These are phyloP conservation scores for Lasioglossum zephyrum DNA, from an alignment of 2,888 invertebrate genomes.

Conservation along the genomic window DNA sequence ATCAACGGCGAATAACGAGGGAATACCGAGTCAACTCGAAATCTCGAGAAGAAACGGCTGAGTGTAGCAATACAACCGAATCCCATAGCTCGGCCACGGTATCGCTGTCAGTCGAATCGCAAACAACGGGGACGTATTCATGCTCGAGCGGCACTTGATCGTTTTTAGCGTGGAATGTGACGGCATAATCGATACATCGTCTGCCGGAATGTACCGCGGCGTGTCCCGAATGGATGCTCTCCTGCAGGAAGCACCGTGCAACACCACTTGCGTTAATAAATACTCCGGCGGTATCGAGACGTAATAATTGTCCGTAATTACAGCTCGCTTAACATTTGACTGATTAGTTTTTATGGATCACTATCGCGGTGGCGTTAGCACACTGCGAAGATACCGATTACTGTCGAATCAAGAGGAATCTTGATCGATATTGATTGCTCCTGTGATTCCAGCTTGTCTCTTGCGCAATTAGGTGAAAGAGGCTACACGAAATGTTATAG, in stretches of 20 bases:
- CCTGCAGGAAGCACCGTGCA: conserved; percentile 31
- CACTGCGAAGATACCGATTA: not conserved
- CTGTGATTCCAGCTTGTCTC: not conserved
- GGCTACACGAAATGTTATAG: too few species aligned
- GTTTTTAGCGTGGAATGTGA: conserved; percentile 47
- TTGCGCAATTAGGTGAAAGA: not conserved
- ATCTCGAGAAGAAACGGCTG: conserved; percentile 40
- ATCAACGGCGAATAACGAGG: conserved; percentile 38
- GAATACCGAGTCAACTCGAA: conserved; percentile 24
- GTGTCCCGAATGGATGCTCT: conserved; percentile 31
- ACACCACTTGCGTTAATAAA: conserved; percentile 47
- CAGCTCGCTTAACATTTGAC: conserved; percentile 23
- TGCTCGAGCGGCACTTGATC: conserved; percentile 30
- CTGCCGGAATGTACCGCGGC: conserved; percentile 30
- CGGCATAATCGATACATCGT: conserved; percentile 57
- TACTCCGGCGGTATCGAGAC: conserved; percentile 20
- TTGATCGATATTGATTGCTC: not conserved
- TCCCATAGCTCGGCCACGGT: conserved; percentile 11
- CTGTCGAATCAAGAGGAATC: not conserved
- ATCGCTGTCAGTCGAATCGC: conserved; percentile 14
- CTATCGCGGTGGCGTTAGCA: conserved; percentile 19
- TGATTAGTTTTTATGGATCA: conserved; percentile 33
- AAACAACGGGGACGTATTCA: conserved; percentile 34
- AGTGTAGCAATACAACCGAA: conserved; percentile 11
- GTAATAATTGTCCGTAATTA: conserved; percentile 50